Evolutionary conservation across 2,113 vertebrate species (phyloP), one percentile per base, ranked within the genome.

Genomic region (Paradoxurus hermaphroditus): DNA sequence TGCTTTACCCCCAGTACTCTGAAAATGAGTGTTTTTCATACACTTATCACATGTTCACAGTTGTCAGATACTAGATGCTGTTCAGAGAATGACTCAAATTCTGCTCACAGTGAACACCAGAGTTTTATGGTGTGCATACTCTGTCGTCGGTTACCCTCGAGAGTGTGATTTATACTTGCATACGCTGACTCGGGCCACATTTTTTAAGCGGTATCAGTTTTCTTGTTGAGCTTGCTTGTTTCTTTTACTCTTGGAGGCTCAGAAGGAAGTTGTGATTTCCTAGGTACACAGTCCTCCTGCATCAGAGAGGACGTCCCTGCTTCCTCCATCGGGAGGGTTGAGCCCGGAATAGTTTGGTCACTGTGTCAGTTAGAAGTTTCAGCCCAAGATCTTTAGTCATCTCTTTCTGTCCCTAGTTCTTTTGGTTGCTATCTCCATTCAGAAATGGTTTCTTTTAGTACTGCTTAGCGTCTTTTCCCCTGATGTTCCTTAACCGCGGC

Each of bases 201-300:
- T n/a, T n/a, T 46, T 70, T 13, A 25, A 53, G 29, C 36, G 13
- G 0, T 23, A 6, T 4, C 19, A 1, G 36, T 18, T 67, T 62
- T 70, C 83, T 44, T 34, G 77, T 67, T 15, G 51, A 34, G 9
- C 34, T 46, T 81, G 46, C 4, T 65, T 34, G 4, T 53, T 53
- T 53, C 51, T 46, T 91, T 49, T 29, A 13, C n/a, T n/a, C 11
- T 14, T 18, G n/a, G 46, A 72, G 29, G 14, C 44, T 73, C 44
- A 53, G 51, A 25, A 63, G 41, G 39, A 53, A 68, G 46, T 29
- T 31, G 7, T 81, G 39, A 29, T 63, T 70, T 85, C 83, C 63
- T 41, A 34, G 53, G 12, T 11, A 13, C 0, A 2, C 31, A 13
- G 27, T 34, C 27, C 7, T 49, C n/a, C 19, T 34, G 19, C 41